These are phyloP conservation scores for Tetragonula clypearis DNA, from an alignment of 1,140 invertebrate genomes.

Conservation along the genomic window DNA sequence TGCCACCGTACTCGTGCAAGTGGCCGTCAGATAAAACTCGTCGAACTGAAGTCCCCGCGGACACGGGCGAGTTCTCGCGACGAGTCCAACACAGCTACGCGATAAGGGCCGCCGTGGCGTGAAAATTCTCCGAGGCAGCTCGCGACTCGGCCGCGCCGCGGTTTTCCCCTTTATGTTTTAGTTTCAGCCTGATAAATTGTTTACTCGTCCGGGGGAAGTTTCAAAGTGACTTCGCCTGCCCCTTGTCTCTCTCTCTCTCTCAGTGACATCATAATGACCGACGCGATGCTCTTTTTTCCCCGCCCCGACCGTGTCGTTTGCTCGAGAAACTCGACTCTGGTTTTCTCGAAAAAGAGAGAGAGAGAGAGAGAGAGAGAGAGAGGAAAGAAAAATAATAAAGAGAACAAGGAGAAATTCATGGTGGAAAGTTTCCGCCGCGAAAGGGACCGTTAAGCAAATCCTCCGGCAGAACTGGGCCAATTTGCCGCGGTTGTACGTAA, in stretches of 20 bases:
- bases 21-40: conserved; percentile 62
- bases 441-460: conserved; percentile 13
- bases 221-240: background rate
- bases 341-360: background rate
- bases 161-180: conserved; percentile 20
- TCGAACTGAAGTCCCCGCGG: conserved; percentile 36
- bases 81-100: conserved; percentile 13
- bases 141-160: too few species aligned
- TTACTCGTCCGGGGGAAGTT: conserved; percentile 20
- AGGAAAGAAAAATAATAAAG: too few species aligned
- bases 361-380: too few species aligned
- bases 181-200: conserved; percentile 37
- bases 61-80: conserved; percentile 37
- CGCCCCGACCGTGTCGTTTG: background rate
- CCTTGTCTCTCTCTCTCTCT: conserved; percentile 14
- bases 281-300: conserved; percentile 12
- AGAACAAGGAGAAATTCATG: background rate
- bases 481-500: background rate
- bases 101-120: conserved; percentile 51
- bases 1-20: conserved; percentile 39
- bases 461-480: background rate
- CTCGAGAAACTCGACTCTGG: background rate
- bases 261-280: conserved; percentile 16
- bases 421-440: background rate
- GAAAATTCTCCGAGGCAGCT: conserved; percentile 42